Percentiles rank a stretch among this genome's conserved stretches.
Conservation (phyloP, 2,888 invertebrate genomes). For the Ethmia dodecea region DNA sequence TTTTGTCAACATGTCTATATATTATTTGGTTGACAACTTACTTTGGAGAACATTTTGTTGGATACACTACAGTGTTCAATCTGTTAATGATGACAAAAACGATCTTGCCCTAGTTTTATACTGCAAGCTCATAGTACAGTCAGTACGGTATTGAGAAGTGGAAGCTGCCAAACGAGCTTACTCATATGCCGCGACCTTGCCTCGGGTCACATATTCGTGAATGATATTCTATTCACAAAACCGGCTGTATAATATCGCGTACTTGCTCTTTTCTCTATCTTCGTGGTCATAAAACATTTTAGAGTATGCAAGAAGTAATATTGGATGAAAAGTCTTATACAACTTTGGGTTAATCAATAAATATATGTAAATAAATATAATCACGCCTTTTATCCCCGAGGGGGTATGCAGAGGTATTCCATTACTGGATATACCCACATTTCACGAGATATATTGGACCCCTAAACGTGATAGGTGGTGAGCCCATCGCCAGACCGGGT, state of each 20-base stretch:
- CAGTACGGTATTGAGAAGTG: not conserved
- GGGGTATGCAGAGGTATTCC: too few species aligned
- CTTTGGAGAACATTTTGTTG: not conserved
- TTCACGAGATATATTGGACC: too few species aligned
- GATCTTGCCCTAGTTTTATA: not conserved
- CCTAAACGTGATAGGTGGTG: too few species aligned
- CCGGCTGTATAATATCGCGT: too few species aligned
- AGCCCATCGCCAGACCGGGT: too few species aligned
- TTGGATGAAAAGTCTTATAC: not conserved
- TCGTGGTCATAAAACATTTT: not conserved
- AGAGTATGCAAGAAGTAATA: not conserved
- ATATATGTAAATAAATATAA: too few species aligned
- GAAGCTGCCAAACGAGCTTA: slow-evolving; percentile 26
- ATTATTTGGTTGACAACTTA: not conserved
- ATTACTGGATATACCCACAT: too few species aligned
- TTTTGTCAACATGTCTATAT: too few species aligned
- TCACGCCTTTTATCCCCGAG: too few species aligned
- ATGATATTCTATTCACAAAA: slow-evolving; percentile 19
- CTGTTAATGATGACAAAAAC: not conserved
- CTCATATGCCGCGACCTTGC: slow-evolving; percentile 21
- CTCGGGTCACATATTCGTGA: slow-evolving; percentile 22
- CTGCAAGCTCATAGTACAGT: not conserved
- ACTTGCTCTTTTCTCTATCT: too few species aligned
- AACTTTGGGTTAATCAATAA: not conserved
- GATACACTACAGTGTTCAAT: not conserved